These are phyloP conservation scores for Eristalis pertinax DNA, from an alignment of 2,888 invertebrate genomes.

Conservation along the genomic window DNA sequence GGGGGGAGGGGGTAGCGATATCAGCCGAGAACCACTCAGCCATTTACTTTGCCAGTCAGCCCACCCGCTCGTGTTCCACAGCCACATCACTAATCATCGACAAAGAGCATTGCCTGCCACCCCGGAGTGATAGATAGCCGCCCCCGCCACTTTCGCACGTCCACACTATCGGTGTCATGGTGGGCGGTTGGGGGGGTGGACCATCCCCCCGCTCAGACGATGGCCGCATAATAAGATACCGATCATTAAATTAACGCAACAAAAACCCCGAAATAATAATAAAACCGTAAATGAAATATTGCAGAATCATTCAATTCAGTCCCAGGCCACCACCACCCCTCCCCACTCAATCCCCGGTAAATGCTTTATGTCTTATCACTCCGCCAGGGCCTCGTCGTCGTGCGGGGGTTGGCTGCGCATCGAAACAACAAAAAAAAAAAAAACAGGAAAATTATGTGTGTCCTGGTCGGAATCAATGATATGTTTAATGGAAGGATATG, in stretches of 20 bases:
- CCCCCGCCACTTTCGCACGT: not conserved
- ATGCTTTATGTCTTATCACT: slow-evolving; percentile 69
- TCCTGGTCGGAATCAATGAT: slow-evolving; percentile 60
- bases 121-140: slow-evolving; percentile 41
- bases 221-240: slow-evolving; percentile 62
- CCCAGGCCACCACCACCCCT: not conserved
- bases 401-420: not conserved
- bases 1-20: slow-evolving; percentile 17
- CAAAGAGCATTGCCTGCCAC: slow-evolving; percentile 20
- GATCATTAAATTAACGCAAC: slow-evolving; percentile 71
- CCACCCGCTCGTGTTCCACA: not conserved
- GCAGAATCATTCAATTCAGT: slow-evolving; percentile 68
- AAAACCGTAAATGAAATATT: slow-evolving; percentile 68
- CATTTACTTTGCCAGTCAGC: not conserved
- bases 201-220: not conserved
- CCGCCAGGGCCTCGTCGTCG: slow-evolving; percentile 36
- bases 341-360: slow-evolving; percentile 33
- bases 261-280: slow-evolving; percentile 69
- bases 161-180: not conserved
- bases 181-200: not conserved
- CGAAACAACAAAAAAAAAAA: slow-evolving; percentile 8
- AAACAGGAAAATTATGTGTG: slow-evolving; percentile 27
- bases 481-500: slow-evolving; percentile 69
- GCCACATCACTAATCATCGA: slow-evolving; percentile 40
- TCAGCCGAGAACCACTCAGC: slow-evolving; percentile 35